Evolutionary conservation across 2,888 invertebrate genomes (phyloP), one percentile per base, ranked within the genome.

Genomic region (Callyntrura guangdongensis): DNA sequence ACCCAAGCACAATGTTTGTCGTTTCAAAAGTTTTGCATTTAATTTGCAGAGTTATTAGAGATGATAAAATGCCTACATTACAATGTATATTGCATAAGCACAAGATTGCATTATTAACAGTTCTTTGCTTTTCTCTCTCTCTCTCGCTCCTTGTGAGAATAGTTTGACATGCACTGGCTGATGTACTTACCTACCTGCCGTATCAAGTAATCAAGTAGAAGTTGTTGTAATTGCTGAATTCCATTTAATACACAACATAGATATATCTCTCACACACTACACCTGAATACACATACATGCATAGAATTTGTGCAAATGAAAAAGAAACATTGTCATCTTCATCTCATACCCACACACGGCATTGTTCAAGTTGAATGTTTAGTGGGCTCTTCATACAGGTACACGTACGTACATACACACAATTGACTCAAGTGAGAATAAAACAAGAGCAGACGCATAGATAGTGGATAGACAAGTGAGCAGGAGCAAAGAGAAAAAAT

Each of bases 401-500:
- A 8, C 47, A 47, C 11, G 47, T 47, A 11, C 11, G 47, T 47
- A 47, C 11, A 47, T 47, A 47, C 47, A 47, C n/a, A n/a, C n/a
- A n/a, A 47, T n/a, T n/a, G n/a, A n/a, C n/a, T n/a, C 47, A 47
- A 47, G 27, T 67, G 67, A 2, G 45, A 25, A 53, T n/a, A 56
- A 79, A 49, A 79, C 77, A 56, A 79, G 56, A 79, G 77, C 77
- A 79, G 77, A 25, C 56, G 25, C 53, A 74, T n/a, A n/a, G n/a
- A n/a, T n/a, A n/a, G n/a, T n/a, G n/a, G n/a, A n/a, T n/a, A n/a
- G n/a, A 49, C 69, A 69, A 9, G 49, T 49, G 56, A 27, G 56
- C n/a, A 5, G 36, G n/a, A 5, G 36, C 27, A n/a, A 45, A 69
- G 67, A 45, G 17, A 79, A 22, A n/a, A 22, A 79, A 17, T 27